A percentile compares a stretch with the other conserved stretches of the same genome.
phyloP scores from a whole-genome alignment of 2,888 invertebrate genomes.

The Drosophila buzzatii region DNA sequence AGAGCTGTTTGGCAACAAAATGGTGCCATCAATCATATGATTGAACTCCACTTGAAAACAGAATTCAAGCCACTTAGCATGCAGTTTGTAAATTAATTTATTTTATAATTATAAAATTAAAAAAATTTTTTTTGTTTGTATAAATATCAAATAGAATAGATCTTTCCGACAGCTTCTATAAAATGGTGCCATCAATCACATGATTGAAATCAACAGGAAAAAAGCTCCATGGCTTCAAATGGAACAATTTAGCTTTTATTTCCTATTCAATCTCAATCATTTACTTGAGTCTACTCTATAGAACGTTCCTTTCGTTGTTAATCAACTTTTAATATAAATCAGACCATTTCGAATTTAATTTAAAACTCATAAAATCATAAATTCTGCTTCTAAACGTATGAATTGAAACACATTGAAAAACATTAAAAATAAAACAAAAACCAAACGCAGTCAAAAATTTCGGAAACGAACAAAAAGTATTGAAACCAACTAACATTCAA shows the following conservation, averaged over 20 bases:
- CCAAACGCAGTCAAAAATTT: constrained; percentile 22
- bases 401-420: constrained; percentile 10
- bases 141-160: neutral
- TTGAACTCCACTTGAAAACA: neutral
- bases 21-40: constrained; percentile 1
- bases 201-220: neutral
- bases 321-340: neutral
- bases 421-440: neutral
- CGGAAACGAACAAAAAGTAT: constrained; percentile 57
- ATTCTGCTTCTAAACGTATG: constrained; percentile 10
- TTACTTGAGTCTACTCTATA: neutral
- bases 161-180: neutral
- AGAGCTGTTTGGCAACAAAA: neutral
- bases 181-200: neutral
- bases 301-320: neutral
- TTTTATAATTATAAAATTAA: neutral
- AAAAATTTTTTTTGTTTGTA: neutral
- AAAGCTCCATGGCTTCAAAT: neutral
- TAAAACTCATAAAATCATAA: neutral
- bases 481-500: constrained; percentile 73
- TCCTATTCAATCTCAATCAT: no score
- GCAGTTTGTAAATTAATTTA: neutral
- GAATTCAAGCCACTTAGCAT: neutral
- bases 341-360: constrained; percentile 4
- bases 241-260: neutral